Base-by-base conservation (phyloP, 2,113 vertebrate species). In the Puffinus mauretanicus region DNA sequence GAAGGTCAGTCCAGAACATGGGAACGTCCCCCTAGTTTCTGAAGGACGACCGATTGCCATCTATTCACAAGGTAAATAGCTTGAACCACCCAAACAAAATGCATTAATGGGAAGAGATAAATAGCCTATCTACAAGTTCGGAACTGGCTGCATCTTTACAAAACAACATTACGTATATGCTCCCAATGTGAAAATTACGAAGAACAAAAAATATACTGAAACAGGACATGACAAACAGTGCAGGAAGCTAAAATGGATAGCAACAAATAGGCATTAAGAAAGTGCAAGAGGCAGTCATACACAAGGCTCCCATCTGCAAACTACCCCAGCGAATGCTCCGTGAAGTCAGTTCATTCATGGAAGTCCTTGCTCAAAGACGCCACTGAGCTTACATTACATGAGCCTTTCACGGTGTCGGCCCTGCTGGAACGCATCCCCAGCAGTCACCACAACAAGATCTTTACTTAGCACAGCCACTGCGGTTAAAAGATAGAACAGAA, bases 281-380 rank as follows among this genome's bases (percentile, higher is more conserved):
- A 77, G n/a, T 8, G 17, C 13, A 51, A 73, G 65, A 75, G 60
- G 32, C 40, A 36, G 64, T n/a, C 73, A 64, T 38, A 54, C 25
- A 51, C 40, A 42, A 2, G 5, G 46, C 9, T 79, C 49, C 38
- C 36, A 44, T 60, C 54, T 67, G 70, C 47, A 66, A 51, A 21
- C 40, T 38, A 25, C 19, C 17, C 17, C 82, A 69, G 62, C 0
- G 0, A 66, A 70, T 5, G 22, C 26, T 81, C 42, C 8, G 0
- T 57, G 25, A 92, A 73, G 42, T 61, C 47, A n/a, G 11, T 55
- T 91, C 70, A 79, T 85, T 90, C 84, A 76, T 42, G 36, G 40
- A 61, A 93, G 58, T 57, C 57, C 44, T 82, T 42, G 62, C 42
- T 90, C 21, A 13, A 29, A 76, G 46, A 47, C 62, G 72, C 25